A percentile compares a stretch with the other conserved stretches of the same genome.
These are phyloP conservation scores for Phalacrocorax aristotelis DNA, from an alignment of 2,113 vertebrate species.

Conservation along the genomic window DNA sequence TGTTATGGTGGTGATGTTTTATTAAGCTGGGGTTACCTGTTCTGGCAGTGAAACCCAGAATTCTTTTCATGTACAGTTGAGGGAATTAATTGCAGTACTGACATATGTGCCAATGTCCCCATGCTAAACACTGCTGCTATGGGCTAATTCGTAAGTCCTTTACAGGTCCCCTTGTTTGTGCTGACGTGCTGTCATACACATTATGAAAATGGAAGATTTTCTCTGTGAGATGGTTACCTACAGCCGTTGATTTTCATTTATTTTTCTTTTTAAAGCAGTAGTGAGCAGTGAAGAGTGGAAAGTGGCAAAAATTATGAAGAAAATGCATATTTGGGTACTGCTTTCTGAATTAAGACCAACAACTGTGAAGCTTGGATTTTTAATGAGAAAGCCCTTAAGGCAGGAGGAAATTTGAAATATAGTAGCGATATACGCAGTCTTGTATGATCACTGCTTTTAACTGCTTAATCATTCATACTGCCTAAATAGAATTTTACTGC, in stretches of 20 bases:
- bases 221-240: not conserved
- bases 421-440: not conserved
- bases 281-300: not conserved
- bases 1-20: not conserved
- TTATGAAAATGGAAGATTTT: not conserved
- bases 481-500: conserved; percentile 37
- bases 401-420: not conserved
- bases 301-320: not conserved
- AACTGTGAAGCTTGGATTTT: not conserved
- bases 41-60: not conserved
- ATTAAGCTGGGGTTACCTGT: not conserved
- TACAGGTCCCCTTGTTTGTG: not conserved
- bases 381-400: not conserved
- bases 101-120: not conserved
- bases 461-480: conserved; percentile 43
- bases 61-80: not conserved
- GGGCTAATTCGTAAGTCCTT: not conserved
- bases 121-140: not conserved
- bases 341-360: not conserved
- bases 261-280: not conserved
- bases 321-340: not conserved
- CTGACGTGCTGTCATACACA: not conserved
- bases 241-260: not conserved
- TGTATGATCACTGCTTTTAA: conserved; percentile 15
- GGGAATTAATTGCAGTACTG: not conserved